Evolutionary conservation across 2,113 vertebrate genomes (phyloP).

Genomic region (Calyptommatus sinebrachiatus): DNA sequence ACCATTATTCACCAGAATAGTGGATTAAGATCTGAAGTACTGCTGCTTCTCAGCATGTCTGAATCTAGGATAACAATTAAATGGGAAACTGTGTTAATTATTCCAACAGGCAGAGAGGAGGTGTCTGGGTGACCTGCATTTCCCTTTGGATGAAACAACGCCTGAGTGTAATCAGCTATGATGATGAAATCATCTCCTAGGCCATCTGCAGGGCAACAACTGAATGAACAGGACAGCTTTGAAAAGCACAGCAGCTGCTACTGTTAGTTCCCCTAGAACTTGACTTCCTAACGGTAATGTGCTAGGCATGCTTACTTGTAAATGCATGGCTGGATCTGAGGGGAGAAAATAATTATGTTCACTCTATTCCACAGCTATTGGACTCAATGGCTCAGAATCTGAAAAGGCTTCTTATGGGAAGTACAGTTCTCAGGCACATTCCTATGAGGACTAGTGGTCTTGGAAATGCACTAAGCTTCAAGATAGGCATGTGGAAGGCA

Average conservation of each 20-base stretch:
- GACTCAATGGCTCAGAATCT: too few relatives aligned
- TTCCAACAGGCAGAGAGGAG: constrained; percentile 4
- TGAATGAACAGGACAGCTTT: neutral
- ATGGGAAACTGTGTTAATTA: constrained; percentile 18
- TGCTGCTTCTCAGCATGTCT: constrained; percentile 2
- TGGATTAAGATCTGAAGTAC: neutral
- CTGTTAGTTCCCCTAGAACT: neutral
- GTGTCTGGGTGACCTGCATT: constrained; percentile 2
- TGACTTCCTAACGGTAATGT: neutral
- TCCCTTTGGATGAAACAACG: constrained; percentile 6
- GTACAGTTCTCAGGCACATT: too few relatives aligned
- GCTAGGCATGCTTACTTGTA: too few relatives aligned
- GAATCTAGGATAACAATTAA: constrained; percentile 22
- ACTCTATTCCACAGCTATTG: too few relatives aligned
- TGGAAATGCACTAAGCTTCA: too few relatives aligned
- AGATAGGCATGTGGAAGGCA: too few relatives aligned
- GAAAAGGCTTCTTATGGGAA: too few relatives aligned
- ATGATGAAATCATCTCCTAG: constrained; percentile 14
- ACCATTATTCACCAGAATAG: neutral
- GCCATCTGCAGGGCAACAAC: constrained; percentile 23
- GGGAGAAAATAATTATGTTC: neutral
- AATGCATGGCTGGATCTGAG: neutral
- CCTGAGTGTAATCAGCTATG: constrained; percentile 1
- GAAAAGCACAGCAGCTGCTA: neutral
- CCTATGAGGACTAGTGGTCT: too few relatives aligned